Conservation (phyloP, 2,113 vertebrate genomes). For the Myotis davidii region DNA sequence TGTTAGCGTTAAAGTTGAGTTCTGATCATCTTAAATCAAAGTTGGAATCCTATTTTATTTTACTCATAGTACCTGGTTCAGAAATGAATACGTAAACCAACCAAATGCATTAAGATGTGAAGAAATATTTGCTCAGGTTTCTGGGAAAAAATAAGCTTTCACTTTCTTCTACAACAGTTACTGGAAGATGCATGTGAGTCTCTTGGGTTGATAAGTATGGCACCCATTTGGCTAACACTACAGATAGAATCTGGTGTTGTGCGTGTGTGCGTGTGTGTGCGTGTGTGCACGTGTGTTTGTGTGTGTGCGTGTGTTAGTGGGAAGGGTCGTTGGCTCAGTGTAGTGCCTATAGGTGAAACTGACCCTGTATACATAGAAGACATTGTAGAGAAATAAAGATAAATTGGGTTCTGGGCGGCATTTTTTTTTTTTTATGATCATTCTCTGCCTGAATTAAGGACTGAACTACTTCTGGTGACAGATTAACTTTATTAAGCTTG, state of each 20-base stretch:
- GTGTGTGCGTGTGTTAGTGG: too few species aligned
- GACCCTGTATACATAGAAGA: neutral
- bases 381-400: neutral
- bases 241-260: neutral
- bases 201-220: neutral
- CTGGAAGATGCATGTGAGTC: neutral
- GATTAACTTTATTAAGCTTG: neutral
- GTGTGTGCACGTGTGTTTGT: neutral
- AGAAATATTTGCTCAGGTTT: neutral
- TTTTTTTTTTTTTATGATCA: neutral
- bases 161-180: neutral
- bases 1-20: neutral
- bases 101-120: neutral
- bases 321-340: accelerated
- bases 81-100: neutral
- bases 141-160: neutral
- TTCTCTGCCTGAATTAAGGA: neutral
- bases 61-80: neutral
- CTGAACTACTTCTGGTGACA: neutral
- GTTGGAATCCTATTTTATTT: neutral
- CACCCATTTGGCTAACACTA: neutral
- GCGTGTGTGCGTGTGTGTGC: neutral
- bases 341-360: neutral
- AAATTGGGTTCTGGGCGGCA: neutral
- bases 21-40: neutral